These are phyloP conservation scores for Hoplias malabaricus DNA, from an alignment of 2,113 vertebrate species.

Conservation along the genomic window DNA sequence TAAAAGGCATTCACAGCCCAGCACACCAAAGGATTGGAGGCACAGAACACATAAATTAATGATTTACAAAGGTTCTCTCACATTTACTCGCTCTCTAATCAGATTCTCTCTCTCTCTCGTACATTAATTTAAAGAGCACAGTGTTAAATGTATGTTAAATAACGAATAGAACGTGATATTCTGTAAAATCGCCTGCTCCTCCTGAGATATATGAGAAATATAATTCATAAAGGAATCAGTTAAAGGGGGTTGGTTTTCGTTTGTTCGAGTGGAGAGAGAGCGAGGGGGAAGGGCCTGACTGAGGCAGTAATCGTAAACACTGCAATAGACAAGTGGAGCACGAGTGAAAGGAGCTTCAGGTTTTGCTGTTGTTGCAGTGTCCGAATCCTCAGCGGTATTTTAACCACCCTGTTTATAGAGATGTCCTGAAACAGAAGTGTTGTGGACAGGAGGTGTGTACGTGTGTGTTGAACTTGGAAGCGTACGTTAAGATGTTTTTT, in stretches of 20 bases:
- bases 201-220: no score
- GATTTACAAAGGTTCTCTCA: no score
- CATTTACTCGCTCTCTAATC: no score
- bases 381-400: background rate
- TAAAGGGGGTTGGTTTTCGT: slow-evolving; percentile 19
- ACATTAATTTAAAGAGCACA: no score
- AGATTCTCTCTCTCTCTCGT: no score
- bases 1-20: no score
- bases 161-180: no score
- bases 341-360: background rate
- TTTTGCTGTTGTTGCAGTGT: background rate
- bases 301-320: background rate
- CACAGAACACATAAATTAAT: no score
- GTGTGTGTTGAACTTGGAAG: slow-evolving; percentile 1
- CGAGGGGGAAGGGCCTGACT: slow-evolving; percentile 1
- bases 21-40: no score
- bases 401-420: background rate
- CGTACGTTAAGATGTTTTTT: slow-evolving; percentile 38
- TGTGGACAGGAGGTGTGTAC: background rate
- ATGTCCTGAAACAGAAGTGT: background rate
- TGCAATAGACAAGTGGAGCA: background rate
- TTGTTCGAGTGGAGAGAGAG: slow-evolving; percentile 3
- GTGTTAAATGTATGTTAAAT: no score
- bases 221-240: no score
- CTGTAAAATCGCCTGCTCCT: no score